These are phyloP conservation scores for Drosophila subpulchrella DNA, from an alignment of 1,140 invertebrate species.

Conservation along the genomic window DNA sequence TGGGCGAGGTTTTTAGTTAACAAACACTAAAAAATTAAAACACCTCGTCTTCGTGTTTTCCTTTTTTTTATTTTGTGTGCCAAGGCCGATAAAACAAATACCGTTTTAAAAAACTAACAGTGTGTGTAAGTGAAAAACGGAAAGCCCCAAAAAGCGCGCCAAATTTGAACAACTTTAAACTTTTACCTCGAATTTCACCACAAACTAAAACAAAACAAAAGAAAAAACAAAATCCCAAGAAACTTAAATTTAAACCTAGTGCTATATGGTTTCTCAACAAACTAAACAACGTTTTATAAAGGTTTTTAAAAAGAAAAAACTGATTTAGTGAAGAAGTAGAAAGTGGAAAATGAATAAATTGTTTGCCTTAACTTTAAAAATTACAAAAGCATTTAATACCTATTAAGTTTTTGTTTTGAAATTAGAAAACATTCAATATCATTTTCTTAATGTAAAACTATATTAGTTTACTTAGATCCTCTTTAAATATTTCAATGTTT, in stretches of 20 bases:
- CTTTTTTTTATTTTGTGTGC: constrained; percentile 1
- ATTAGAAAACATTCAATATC: no score
- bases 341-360: not conserved
- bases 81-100: not conserved
- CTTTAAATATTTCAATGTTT: no score
- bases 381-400: no score
- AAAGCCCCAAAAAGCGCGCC: not conserved
- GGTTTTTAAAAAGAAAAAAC: not conserved
- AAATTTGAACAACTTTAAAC: not conserved
- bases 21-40: not conserved
- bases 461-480: no score
- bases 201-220: not conserved
- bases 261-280: not conserved
- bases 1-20: not conserved
- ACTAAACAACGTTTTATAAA: not conserved
- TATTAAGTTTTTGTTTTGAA: no score
- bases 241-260: not conserved
- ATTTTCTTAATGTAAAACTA: no score
- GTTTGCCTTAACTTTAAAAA: no score
- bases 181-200: not conserved
- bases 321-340: not conserved
- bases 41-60: not conserved
- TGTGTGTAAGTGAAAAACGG: not conserved
- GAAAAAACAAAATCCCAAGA: not conserved
- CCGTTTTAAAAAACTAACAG: not conserved